Evolutionary conservation across 2,113 vertebrate species (phyloP).

Genomic region (Podocnemis expansa): DNA sequence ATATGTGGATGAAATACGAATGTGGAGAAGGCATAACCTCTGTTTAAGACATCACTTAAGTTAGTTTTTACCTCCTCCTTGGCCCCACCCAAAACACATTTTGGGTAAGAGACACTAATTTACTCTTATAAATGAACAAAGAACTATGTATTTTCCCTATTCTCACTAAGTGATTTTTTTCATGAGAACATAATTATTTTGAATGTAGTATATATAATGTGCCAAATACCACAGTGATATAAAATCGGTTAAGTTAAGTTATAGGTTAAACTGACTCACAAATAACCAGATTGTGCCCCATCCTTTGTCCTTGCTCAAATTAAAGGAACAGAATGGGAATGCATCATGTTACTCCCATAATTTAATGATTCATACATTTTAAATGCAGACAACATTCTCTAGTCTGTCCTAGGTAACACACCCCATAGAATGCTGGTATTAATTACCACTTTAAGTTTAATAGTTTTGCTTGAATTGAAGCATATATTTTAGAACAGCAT

Average conservation of each 20-base stretch:
- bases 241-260: neutral
- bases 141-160: neutral
- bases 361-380: neutral
- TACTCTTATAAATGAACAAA: neutral
- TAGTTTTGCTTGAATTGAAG: neutral
- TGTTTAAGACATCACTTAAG: neutral
- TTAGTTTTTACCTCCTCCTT: neutral
- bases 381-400: neutral
- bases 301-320: neutral
- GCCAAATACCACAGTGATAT: neutral
- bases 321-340: neutral
- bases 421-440: neutral
- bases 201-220: neutral
- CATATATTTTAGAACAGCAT: neutral
- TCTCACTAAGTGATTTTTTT: neutral
- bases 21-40: neutral
- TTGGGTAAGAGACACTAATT: neutral
- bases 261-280: neutral
- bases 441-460: neutral
- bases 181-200: neutral
- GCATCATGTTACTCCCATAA: neutral
- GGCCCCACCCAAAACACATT: neutral
- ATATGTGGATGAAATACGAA: neutral
- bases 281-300: neutral
- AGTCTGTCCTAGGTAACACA: neutral